Evolutionary conservation across 2,888 invertebrate genomes (phyloP).

Genomic region (Galeopsomyia nigrocyanea): DNA sequence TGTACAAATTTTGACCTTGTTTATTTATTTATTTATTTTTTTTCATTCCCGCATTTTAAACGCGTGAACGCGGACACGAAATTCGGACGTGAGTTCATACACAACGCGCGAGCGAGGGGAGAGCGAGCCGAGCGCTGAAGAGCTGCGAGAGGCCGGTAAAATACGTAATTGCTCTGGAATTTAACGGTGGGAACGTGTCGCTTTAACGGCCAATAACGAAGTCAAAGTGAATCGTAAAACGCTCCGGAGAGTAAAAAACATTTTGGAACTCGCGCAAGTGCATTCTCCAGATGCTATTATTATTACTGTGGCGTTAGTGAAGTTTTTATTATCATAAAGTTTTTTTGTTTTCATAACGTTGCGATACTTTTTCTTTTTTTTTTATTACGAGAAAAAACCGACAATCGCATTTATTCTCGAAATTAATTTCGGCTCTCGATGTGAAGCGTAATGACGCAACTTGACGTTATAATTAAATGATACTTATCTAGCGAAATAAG

Average conservation of each 20-base stretch:
- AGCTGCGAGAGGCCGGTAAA: constrained; percentile 35
- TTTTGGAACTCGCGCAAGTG: constrained; percentile 13
- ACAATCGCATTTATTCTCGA: too few relatives aligned
- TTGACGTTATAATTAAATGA: constrained; percentile 14
- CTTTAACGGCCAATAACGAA: constrained; percentile 41
- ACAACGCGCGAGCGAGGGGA: background rate
- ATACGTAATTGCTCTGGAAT: constrained; percentile 40
- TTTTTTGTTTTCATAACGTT: too few relatives aligned
- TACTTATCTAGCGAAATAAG: constrained; percentile 12
- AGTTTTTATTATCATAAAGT: too few relatives aligned
- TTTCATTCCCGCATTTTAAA: too few relatives aligned
- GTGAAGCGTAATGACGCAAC: too few relatives aligned
- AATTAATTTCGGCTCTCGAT: too few relatives aligned
- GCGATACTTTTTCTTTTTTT: too few relatives aligned
- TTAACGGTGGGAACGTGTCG: constrained; percentile 38
- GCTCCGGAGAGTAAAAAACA: constrained; percentile 34
- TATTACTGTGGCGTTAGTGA: constrained; percentile 1
- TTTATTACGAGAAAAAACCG: too few relatives aligned
- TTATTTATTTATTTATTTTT: too few relatives aligned
- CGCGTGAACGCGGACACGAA: background rate
- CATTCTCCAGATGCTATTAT: constrained; percentile 21
- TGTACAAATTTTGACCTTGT: too few relatives aligned
- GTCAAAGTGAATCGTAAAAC: constrained; percentile 44
- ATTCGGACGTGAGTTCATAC: constrained; percentile 9
- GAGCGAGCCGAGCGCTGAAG: constrained; percentile 10